phyloP scores from a whole-genome alignment of 2,113 vertebrate genomes.

The Sinocyclocheilus anophthalmus region DNA sequence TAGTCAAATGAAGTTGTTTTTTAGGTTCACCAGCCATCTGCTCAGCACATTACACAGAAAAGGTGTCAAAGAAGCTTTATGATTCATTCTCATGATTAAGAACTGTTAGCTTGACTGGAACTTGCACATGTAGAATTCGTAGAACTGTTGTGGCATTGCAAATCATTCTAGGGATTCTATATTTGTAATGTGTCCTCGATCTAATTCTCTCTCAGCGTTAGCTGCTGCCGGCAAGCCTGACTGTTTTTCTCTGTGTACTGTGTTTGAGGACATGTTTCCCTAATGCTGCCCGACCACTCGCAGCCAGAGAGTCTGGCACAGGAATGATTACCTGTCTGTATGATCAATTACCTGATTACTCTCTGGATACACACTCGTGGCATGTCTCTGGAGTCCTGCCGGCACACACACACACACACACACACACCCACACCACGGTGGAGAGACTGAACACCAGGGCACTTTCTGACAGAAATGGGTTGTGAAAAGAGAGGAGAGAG shows the following conservation, averaged over 20 bases:
- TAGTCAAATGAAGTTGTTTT: not conserved
- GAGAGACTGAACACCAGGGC: not conserved
- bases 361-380: conserved; percentile 62
- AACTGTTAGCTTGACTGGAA: not conserved
- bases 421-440: too few species aligned
- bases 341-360: conserved; percentile 83
- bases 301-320: conserved; percentile 72
- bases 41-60: not conserved
- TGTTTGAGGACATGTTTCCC: conserved; percentile 67
- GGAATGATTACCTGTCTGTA: conserved; percentile 80
- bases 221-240: not conserved
- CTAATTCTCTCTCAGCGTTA: not conserved
- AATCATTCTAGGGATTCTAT: conserved; percentile 27
- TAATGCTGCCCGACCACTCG: conserved; percentile 67
- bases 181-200: conserved; percentile 27
- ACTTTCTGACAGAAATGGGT: conserved; percentile 22
- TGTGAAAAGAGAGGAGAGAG: too few species aligned
- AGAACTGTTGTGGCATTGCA: conserved; percentile 20
- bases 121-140: not conserved
- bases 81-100: conserved; percentile 1
- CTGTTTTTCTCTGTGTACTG: conserved; percentile 48
- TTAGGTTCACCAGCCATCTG: conserved; percentile 27
- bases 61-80: not conserved
- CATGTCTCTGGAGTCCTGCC: conserved; percentile 32
- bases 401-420: too few species aligned